phyloP scores from a whole-genome alignment of 2,797 vertebrate genomes.

The Tangara arthus region DNA sequence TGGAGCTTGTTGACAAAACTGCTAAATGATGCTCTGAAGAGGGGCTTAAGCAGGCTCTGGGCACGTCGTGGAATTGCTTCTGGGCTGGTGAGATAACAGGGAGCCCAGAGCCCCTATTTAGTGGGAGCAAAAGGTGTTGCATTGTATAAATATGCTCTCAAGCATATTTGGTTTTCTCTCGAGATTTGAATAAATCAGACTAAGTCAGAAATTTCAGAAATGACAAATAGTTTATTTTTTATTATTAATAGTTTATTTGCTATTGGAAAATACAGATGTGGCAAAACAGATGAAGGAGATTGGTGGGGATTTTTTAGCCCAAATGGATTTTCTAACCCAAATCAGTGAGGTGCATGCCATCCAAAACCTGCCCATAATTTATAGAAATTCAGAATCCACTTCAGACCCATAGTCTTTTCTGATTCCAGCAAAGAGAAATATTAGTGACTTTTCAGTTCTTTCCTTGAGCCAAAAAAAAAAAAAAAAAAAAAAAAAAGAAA shows the following conservation, averaged over 20 bases:
- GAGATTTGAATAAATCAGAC: background rate
- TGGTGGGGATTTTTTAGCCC: background rate
- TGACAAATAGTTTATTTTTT: background rate
- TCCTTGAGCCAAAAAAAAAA: background rate
- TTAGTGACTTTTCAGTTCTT: background rate
- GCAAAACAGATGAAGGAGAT: background rate
- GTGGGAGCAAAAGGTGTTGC: background rate
- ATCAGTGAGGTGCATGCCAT: background rate
- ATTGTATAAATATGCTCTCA: background rate
- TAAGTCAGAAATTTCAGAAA: background rate
- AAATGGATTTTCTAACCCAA: background rate
- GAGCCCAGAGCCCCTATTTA: background rate
- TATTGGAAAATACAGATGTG: background rate
- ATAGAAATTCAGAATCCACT: background rate
- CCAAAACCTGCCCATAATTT: background rate
- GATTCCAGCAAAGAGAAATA: background rate
- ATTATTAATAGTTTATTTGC: background rate
- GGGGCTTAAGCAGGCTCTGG: background rate
- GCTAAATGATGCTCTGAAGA: background rate
- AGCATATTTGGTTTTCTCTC: background rate
- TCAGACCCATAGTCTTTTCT: background rate
- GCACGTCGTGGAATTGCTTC: background rate
- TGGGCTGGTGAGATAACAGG: constrained; percentile 10
- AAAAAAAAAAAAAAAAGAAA: no score
- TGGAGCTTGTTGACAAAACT: background rate